These are phyloP conservation scores for Drosophila ohnishii DNA, from an alignment of 1,140 invertebrate genomes.

Conservation along the genomic window DNA sequence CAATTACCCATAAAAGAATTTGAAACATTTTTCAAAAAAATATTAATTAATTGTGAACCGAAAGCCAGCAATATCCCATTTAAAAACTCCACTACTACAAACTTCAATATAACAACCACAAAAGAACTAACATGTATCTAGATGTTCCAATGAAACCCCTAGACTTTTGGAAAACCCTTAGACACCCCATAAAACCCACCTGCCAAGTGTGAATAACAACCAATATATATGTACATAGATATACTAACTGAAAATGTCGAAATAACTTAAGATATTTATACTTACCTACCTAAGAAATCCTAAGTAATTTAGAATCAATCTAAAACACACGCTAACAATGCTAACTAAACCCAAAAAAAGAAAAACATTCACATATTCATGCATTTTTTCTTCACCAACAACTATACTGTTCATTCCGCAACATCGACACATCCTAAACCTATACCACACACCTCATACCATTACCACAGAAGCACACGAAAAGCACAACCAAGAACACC, in stretches of 20 bases:
- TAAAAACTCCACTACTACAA: neutral
- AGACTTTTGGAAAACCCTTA: neutral
- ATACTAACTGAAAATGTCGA: neutral
- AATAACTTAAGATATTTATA: neutral
- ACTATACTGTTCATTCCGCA: constrained; percentile 8
- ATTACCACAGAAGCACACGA: constrained; percentile 49
- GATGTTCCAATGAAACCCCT: neutral
- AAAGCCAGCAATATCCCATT: neutral
- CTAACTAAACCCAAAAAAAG: constrained; percentile 1
- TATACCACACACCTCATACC: constrained; percentile 63
- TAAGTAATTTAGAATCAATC: neutral
- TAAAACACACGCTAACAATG: neutral
- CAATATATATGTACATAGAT: neutral
- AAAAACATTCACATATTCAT: constrained; percentile 53
- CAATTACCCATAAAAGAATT: neutral
- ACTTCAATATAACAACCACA: neutral
- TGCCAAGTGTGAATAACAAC: constrained; percentile 7
- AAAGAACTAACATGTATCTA: neutral
- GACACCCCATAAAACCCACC: neutral
- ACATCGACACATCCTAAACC: constrained; percentile 30
- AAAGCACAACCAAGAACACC: constrained; percentile 29
- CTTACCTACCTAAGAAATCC: neutral
- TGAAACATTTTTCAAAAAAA: neutral
- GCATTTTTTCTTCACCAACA: constrained; percentile 55
- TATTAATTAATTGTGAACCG: neutral